These are phyloP conservation scores for Pygoscelis antarcticus DNA, from an alignment of 2,113 vertebrate genomes.

Conservation along the genomic window DNA sequence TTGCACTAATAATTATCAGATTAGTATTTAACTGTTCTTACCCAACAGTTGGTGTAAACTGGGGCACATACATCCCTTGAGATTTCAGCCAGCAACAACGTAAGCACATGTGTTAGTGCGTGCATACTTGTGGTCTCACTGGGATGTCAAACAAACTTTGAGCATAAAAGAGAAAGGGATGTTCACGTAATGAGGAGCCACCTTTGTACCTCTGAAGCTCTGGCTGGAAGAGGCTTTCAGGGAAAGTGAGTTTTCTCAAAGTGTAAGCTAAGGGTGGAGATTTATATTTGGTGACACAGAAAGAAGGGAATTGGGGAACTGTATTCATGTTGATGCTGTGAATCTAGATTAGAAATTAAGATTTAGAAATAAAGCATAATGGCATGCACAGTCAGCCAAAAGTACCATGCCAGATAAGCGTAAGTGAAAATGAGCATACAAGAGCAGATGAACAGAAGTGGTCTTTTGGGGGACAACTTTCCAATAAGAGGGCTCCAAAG, in stretches of 20 bases:
- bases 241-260: background rate
- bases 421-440: background rate
- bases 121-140: background rate
- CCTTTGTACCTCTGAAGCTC: background rate
- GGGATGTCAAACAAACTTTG: background rate
- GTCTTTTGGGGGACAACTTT: background rate
- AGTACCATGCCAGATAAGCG: rapidly evolving
- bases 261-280: background rate
- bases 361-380: background rate
- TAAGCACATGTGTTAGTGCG: background rate
- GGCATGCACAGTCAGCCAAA: background rate
- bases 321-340: background rate
- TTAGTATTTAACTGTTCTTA: background rate
- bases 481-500: background rate
- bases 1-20: background rate
- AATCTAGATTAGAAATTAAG: background rate
- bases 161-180: background rate
- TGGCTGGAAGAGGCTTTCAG: background rate
- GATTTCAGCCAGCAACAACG: background rate
- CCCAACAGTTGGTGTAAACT: background rate
- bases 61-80: background rate
- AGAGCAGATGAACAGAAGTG: background rate
- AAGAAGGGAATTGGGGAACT: background rate
- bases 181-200: background rate
- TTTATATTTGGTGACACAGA: background rate